These are phyloP conservation scores for Cryptocheilus praepositus DNA, from an alignment of 2,888 invertebrate species.

Conservation along the genomic window DNA sequence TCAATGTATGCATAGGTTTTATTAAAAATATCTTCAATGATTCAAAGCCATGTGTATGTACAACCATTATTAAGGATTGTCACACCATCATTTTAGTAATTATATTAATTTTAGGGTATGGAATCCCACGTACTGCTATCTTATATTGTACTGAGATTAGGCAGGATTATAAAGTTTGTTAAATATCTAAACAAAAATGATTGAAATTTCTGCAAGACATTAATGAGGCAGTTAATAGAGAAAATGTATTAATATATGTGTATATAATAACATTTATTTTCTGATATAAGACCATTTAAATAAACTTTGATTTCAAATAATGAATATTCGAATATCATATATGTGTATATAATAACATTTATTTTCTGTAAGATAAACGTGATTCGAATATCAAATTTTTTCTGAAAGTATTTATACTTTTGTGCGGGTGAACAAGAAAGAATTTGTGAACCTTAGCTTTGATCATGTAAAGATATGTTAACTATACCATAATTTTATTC, in stretches of 20 bases:
- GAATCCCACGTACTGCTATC: no score
- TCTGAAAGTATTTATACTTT: neutral
- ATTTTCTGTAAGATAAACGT: neutral
- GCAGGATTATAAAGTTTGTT: no score
- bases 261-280: neutral
- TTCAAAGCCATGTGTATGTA: slow-evolving; percentile 40
- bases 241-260: neutral
- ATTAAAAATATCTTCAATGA: slow-evolving; percentile 49
- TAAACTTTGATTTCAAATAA: no score
- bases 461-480: slow-evolving; percentile 43
- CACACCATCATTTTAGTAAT: neutral
- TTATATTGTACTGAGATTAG: no score
- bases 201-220: no score
- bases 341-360: neutral
- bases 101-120: neutral
- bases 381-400: neutral
- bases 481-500: slow-evolving; percentile 30
- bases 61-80: slow-evolving; percentile 17
- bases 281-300: no score
- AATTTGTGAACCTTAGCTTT: slow-evolving; percentile 9
- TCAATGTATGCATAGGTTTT: slow-evolving; percentile 50
- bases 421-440: neutral
- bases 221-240: no score
- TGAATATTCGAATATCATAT: no score
- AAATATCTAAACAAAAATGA: neutral